A percentile compares a stretch with the other conserved stretches of the same genome.
Evolutionary conservation across 2,113 vertebrate species (phyloP).

Genomic region (Tichodroma muraria): DNA sequence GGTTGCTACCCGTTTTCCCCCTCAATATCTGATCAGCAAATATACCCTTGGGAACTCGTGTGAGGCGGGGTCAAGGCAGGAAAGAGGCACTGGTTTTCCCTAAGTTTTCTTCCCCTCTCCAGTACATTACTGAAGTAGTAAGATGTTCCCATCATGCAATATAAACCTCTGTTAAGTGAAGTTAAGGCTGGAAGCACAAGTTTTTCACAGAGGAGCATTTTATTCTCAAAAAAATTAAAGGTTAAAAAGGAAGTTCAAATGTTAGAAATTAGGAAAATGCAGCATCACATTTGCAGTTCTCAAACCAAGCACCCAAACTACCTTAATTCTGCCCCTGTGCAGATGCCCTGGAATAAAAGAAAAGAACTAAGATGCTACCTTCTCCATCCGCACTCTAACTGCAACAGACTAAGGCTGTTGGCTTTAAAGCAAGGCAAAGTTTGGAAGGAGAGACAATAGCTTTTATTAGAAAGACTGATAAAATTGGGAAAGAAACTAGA

Average conservation of each 20-base stretch:
- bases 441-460: neutral
- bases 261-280: conserved; percentile 23
- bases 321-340: conserved; percentile 58
- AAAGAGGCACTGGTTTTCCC: neutral
- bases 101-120: neutral
- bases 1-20: neutral
- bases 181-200: conserved; percentile 29
- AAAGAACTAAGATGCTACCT: conserved; percentile 17
- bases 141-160: neutral
- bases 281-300: neutral
- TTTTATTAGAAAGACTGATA: neutral
- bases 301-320: conserved; percentile 59
- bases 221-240: neutral
- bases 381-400: neutral
- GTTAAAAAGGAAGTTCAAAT: conserved; percentile 10
- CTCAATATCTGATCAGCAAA: neutral
- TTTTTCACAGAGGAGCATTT: neutral
- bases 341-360: conserved; percentile 29
- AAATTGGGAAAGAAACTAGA: neutral
- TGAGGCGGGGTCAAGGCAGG: neutral
- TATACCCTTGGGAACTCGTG: neutral
- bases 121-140: neutral
- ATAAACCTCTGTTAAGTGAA: conserved; percentile 37
- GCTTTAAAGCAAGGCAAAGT: neutral
- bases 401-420: neutral